Base-by-base conservation (phyloP, 2,797 vertebrate species). In the Masticophis lateralis region DNA sequence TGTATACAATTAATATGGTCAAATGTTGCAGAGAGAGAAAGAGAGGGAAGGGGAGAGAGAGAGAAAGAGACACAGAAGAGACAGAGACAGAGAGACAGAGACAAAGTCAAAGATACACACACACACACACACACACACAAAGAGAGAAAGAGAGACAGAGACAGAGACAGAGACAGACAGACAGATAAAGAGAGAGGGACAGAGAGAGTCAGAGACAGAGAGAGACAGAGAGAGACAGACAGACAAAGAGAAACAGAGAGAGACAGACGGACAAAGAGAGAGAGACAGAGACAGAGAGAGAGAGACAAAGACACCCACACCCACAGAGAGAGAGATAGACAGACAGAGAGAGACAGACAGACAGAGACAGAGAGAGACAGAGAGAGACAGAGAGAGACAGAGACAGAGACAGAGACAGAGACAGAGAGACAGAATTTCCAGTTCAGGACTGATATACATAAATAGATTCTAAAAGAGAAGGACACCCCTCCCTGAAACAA, bases 141-240 rank as follows among this genome's bases (percentile, higher is more conserved):
- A 7, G 37, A 0, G 25, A 37, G 13, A 7, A 9, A 25, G 11
- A n/a, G 11, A 12, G 9, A 1, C 27, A 13, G 37, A 0, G 25
- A 16, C 25, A 9, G 59, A 60, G 59, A 9, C 20, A 25, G 7
- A 9, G 57, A 18, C 4, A 47, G 47, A 47, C 47, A 47, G 47
- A 14, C 28, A 66, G 1, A 0, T 13, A 14, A 18, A 2, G 5
- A 28, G 14, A 16, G 13, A 69, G 0, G 0, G 13, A 14, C 27
- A 2, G 10, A 28, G 14, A 25, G 7, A 43, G 0, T 0, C 5
- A 3, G 14, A 9, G 6, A 0, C 1, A 12, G 25, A 11, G 63
- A 14, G 2, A 16, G 32, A 20, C 14, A 10, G 43, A 3, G 11
- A 10, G 43, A 3, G 11, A 28, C 16, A 37, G 20, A 28, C 3